Percentiles rank a stretch among this genome's conserved stretches.
Evolutionary conservation across 2,113 vertebrate genomes (phyloP).

Genomic region (Columba janthina): DNA sequence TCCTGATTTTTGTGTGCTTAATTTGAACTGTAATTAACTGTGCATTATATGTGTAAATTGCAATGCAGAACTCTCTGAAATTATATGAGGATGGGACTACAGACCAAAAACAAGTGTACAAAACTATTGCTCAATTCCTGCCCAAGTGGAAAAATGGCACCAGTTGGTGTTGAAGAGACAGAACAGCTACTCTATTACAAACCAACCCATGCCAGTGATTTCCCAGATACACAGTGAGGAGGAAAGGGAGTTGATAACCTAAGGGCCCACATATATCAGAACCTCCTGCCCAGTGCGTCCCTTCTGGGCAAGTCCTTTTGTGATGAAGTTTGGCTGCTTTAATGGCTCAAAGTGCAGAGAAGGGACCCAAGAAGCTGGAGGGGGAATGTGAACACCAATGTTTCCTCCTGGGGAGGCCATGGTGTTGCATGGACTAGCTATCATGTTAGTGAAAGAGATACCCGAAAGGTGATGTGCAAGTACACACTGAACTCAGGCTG

Average conservation of each 20-base stretch:
- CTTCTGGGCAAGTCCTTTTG: background rate
- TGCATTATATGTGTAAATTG: conserved; percentile 23
- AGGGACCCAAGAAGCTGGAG: background rate
- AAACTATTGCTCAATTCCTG: background rate
- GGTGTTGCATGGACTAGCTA: background rate
- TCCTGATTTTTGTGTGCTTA: conserved; percentile 42
- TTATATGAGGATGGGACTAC: background rate
- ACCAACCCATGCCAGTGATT: background rate
- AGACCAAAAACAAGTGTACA: background rate
- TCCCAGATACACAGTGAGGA: background rate
- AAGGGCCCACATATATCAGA: background rate
- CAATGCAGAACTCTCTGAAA: background rate
- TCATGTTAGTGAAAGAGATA: background rate
- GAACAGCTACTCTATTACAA: background rate
- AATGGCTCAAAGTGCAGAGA: background rate
- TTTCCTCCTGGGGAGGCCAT: background rate
- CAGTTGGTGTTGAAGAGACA: background rate
- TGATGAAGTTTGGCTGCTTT: background rate
- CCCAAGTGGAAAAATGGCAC: background rate
- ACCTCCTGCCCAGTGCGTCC: background rate
- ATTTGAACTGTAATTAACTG: conserved; percentile 50
- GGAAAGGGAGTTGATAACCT: background rate
- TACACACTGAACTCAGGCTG: background rate
- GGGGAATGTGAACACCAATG: background rate
- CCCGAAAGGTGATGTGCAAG: background rate